A percentile compares a stretch with the other conserved stretches of the same genome.
These are phyloP conservation scores for Drosophila prostipennis DNA, from an alignment of 2,888 invertebrate species.

Conservation along the genomic window DNA sequence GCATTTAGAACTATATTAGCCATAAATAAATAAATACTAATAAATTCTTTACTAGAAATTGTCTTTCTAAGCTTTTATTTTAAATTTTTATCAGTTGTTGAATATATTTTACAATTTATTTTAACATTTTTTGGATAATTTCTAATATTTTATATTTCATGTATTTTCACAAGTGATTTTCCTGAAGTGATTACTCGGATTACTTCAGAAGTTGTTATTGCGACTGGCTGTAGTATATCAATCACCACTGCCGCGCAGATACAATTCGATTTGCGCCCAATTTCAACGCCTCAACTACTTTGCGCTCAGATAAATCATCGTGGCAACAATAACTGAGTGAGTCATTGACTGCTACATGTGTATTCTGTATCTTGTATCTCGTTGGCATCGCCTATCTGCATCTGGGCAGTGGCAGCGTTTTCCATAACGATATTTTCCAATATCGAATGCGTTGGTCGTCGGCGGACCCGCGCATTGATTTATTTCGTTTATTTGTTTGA, in stretches of 20 bases:
- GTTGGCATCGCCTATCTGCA: slow-evolving; percentile 38
- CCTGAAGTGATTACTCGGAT: not conserved
- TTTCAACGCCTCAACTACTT: slow-evolving; percentile 76
- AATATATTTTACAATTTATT: no score
- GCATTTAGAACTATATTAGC: no score
- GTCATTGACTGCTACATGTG: slow-evolving; percentile 70
- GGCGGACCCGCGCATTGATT: slow-evolving; percentile 66
- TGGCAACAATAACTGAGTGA: slow-evolving; percentile 56
- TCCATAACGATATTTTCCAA: slow-evolving; percentile 73
- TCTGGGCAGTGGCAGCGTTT: slow-evolving; percentile 59
- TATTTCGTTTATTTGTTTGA: slow-evolving; percentile 50
- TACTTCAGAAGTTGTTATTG: not conserved
- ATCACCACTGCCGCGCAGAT: slow-evolving; percentile 30
- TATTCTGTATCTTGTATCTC: slow-evolving; percentile 59
- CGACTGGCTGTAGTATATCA: slow-evolving; percentile 16
- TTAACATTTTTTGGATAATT: no score
- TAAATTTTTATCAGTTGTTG: no score
- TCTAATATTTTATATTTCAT: not conserved
- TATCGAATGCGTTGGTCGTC: slow-evolving; percentile 64
- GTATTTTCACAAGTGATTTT: not conserved
- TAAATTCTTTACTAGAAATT: no score
- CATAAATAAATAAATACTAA: no score
- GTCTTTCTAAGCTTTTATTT: no score
- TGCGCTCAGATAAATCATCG: slow-evolving; percentile 60
- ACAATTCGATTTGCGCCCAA: slow-evolving; percentile 78